Conservation (phyloP, 2,888 invertebrate genomes). For the Pyrrhia umbra region DNA sequence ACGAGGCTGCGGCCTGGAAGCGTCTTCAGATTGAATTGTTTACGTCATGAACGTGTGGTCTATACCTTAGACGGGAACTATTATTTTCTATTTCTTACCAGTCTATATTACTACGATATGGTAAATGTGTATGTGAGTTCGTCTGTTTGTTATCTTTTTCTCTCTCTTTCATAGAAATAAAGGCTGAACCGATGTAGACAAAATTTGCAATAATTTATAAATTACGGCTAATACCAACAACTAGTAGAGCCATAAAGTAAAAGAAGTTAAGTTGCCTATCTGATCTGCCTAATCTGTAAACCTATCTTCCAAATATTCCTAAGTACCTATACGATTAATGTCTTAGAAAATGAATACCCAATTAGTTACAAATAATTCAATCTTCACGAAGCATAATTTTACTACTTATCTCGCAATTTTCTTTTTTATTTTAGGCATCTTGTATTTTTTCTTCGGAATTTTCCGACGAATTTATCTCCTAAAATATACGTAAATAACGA, state of each 20-base stretch:
- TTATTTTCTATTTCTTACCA: no score
- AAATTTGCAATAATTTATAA: no score
- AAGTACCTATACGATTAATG: neutral
- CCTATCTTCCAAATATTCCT: neutral
- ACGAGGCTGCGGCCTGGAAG: constrained; percentile 5
- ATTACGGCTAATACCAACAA: no score
- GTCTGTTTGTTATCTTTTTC: no score
- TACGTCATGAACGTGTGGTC: neutral
- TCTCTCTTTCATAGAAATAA: no score
- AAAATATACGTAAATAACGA: constrained; percentile 31
- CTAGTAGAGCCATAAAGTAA: neutral
- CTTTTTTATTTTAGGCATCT: constrained; percentile 8
- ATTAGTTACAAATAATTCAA: neutral
- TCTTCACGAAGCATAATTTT: neutral
- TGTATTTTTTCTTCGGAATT: constrained; percentile 5
- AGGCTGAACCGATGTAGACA: no score
- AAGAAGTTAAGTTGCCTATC: neutral
- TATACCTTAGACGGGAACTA: neutral
- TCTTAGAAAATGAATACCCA: neutral
- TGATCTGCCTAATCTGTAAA: neutral
- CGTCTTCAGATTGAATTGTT: constrained; percentile 26
- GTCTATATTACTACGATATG: no score
- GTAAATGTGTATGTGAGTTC: no score
- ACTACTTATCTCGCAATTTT: constrained; percentile 1
- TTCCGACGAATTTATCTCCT: constrained; percentile 12